Evolutionary conservation across 2,888 invertebrate genomes (phyloP).

Genomic region (Iphiclides podalirius): DNA sequence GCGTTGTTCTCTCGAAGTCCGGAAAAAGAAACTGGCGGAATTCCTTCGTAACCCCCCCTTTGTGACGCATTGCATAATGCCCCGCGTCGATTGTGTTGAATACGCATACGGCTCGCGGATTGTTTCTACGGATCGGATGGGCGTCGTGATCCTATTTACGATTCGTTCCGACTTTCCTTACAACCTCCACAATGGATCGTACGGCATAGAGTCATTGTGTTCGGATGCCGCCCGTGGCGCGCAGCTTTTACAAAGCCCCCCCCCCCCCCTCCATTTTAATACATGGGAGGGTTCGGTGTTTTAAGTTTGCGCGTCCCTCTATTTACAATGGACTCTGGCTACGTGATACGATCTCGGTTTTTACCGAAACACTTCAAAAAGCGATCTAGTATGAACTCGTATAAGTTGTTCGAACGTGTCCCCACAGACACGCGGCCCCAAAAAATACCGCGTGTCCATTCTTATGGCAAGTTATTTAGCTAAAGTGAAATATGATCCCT

Average conservation of each 20-base stretch:
- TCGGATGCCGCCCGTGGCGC: constrained; percentile 55
- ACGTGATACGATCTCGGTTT: no score
- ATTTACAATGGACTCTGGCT: no score
- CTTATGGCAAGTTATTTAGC: constrained; percentile 28
- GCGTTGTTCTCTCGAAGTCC: constrained; percentile 58
- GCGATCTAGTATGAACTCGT: no score
- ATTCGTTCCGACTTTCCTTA: constrained; percentile 76
- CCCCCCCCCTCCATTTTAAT: no score
- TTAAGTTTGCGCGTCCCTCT: no score
- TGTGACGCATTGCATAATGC: constrained; percentile 72
- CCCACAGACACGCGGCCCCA: not conserved
- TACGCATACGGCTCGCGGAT: constrained; percentile 57
- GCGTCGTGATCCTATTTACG: constrained; percentile 71
- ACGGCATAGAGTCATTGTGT: constrained; percentile 39
- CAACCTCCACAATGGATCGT: constrained; percentile 50
- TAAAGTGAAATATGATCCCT: constrained; percentile 49
- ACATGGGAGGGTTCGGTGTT: no score
- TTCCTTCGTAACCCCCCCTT: constrained; percentile 73
- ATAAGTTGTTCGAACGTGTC: no score
- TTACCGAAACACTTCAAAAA: no score
- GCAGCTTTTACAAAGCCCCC: constrained; percentile 5
- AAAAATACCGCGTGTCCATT: constrained; percentile 26
- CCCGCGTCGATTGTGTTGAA: constrained; percentile 55
- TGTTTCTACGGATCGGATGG: constrained; percentile 67
- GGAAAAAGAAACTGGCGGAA: constrained; percentile 54